Conservation (phyloP, 2,113 vertebrate species). For the Rattus rattus region DNA sequence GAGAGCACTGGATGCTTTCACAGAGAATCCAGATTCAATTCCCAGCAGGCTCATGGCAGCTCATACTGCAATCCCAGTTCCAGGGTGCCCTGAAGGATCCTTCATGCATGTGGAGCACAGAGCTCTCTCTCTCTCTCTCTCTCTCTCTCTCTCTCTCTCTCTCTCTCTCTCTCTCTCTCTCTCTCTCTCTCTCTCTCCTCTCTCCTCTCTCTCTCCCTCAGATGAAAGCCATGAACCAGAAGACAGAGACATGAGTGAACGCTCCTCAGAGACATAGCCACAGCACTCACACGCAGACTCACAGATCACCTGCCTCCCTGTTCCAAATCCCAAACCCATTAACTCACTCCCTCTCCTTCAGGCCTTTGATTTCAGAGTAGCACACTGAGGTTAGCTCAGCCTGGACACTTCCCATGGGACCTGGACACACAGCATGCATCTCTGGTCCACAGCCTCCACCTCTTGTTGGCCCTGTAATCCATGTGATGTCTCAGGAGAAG, state of each 20-base stretch:
- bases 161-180: too few species aligned
- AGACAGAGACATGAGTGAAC: too few species aligned
- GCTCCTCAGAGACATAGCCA: not conserved
- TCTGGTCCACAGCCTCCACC: not conserved
- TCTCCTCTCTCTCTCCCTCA: too few species aligned
- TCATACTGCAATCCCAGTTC: not conserved
- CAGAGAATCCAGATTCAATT: not conserved
- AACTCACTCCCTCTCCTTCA: not conserved
- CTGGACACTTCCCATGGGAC: not conserved
- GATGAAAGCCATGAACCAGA: too few species aligned
- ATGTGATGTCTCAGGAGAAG: not conserved
- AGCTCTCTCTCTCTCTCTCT: too few species aligned
- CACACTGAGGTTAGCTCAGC: not conserved
- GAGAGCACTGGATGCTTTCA: not conserved
- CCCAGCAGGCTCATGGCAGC: not conserved
- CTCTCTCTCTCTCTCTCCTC: too few species aligned
- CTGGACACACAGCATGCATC: not conserved
- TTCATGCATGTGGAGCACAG: not conserved
- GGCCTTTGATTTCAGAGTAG: not conserved
- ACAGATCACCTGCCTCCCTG: not conserved
- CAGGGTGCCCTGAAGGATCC: not conserved
- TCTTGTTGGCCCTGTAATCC: not conserved
- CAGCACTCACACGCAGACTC: not conserved
- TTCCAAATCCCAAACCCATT: not conserved
- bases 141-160: too few species aligned